These are phyloP conservation scores for Melanostoma scalare DNA, from an alignment of 2,888 invertebrate species.

Conservation along the genomic window DNA sequence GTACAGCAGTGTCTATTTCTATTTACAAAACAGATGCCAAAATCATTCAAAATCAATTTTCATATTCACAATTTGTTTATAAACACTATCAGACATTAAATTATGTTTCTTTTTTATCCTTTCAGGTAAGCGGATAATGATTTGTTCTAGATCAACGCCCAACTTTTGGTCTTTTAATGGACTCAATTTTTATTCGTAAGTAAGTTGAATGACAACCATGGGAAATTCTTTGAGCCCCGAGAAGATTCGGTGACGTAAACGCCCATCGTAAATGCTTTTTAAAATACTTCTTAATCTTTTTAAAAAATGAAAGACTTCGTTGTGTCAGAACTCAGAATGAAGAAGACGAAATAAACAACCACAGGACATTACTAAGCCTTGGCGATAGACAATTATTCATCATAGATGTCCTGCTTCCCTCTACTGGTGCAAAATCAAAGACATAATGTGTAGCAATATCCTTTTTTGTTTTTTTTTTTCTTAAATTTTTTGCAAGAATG, in stretches of 20 bases:
- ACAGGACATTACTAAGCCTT: conserved; percentile 43
- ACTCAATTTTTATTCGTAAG: conserved; percentile 33
- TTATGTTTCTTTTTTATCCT: conserved; percentile 31
- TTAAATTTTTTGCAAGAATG: conserved; percentile 27
- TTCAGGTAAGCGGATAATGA: conserved; percentile 69
- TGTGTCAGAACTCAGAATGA: not conserved
- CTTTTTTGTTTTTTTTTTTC: conserved; percentile 26
- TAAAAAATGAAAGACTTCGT: conserved; percentile 24
- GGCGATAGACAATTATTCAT: conserved; percentile 64
- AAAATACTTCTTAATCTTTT: conserved; percentile 50
- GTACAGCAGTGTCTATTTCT: not conserved
- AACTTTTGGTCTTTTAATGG: conserved; percentile 11
- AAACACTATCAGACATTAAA: not conserved
- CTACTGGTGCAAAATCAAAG: conserved; percentile 22
- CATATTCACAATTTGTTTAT: conserved; percentile 22
- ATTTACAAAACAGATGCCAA: conserved; percentile 24
- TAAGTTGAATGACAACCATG: conserved; percentile 48
- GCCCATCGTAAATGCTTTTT: conserved; percentile 45
- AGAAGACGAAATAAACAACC: conserved; percentile 20
- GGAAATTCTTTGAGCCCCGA: conserved; percentile 24
- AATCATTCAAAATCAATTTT: conserved; percentile 31
- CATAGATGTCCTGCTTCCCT: conserved; percentile 1
- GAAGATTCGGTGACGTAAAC: conserved; percentile 20
- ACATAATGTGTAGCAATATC: conserved; percentile 49
- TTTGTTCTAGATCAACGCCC: conserved; percentile 53